Evolutionary conservation across 2,113 vertebrate genomes (phyloP), one percentile per base, ranked within the genome.

Genomic region (Canis aureus): DNA sequence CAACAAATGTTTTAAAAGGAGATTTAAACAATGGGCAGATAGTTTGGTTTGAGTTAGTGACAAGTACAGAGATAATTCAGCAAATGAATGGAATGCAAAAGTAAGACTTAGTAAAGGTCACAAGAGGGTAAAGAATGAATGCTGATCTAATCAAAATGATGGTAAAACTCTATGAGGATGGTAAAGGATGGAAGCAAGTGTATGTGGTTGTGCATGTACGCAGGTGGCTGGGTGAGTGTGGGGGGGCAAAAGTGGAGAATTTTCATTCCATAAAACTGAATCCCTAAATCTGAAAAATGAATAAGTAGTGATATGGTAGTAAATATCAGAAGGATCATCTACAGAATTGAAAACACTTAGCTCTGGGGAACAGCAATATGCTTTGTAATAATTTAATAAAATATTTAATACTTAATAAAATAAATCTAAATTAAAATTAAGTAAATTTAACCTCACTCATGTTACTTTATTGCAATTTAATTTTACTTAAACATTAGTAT

Each of bases 351-450:
- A 71, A 97, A 66, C 0, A 22, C 9, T 53, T 69, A 69, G 8
- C 17, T 80, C 8, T 60, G 27, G 22, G 79, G 23, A 88, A 15
- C 0, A 59, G 22, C 22, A 80, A 38, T 53, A 53, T 11, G 27
- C 91, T 79, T 69, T 20, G 16, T 71, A 86, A 82, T 66, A 60
- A 94, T 86, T 69, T 20, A 95, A 57, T 67, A 67, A 81, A 49
- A 55, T 35, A 25, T n/a, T 64, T 84, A 90, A 16, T 49, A 23
- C 60, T 73, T 38, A 96, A 67, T 57, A 81, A 66, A 62, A 59
- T 49, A 94, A 59, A 29, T 22, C 23, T 29, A 78, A 78, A 62
- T 43, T 38, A 95, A 69, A 93, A 81, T 43, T 13, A 73, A 76
- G 51, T 51, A 85, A n/a, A 49, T 53, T 32, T 60, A 62, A 43